Conservation (phyloP, 2,888 invertebrate genomes). For the Drosophila prolongata region DNA sequence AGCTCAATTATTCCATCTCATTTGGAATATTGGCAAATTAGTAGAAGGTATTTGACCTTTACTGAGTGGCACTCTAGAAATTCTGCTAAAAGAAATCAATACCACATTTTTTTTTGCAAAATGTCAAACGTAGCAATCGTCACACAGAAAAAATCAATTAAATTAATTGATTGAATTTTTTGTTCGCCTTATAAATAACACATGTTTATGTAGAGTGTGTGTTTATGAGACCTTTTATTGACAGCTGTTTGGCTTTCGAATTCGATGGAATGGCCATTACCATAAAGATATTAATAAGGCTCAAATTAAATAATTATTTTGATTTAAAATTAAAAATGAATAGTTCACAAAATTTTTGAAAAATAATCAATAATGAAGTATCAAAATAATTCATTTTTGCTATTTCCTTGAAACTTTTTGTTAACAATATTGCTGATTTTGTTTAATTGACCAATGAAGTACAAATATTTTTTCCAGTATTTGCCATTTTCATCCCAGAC, state of each 20-base stretch:
- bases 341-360: too few species aligned
- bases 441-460: too few species aligned
- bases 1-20: conserved; percentile 40
- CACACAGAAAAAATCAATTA: not conserved
- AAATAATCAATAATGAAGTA: too few species aligned
- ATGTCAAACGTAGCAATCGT: not conserved
- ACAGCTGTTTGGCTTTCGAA: conserved; percentile 20
- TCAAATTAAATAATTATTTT: not conserved
- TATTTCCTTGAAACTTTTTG: not conserved
- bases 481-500: not conserved
- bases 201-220: not conserved
- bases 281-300: conserved; percentile 44
- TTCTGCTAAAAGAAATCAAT: conserved; percentile 7
- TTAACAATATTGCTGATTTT: too few species aligned
- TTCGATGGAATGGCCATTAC: conserved; percentile 22
- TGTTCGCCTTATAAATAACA: not conserved
- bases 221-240: conserved; percentile 15
- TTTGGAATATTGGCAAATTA: conserved; percentile 32
- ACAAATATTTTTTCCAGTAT: not conserved
- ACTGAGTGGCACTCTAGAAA: not conserved
- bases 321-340: too few species aligned
- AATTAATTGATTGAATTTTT: conserved; percentile 1
- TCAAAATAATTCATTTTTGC: too few species aligned
- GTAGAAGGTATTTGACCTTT: conserved; percentile 28
- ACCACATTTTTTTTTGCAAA: conserved; percentile 3